Evolutionary conservation across 2,113 vertebrate genomes (phyloP), one percentile per base, ranked within the genome.

Genomic region (Crypturellus undulatus): DNA sequence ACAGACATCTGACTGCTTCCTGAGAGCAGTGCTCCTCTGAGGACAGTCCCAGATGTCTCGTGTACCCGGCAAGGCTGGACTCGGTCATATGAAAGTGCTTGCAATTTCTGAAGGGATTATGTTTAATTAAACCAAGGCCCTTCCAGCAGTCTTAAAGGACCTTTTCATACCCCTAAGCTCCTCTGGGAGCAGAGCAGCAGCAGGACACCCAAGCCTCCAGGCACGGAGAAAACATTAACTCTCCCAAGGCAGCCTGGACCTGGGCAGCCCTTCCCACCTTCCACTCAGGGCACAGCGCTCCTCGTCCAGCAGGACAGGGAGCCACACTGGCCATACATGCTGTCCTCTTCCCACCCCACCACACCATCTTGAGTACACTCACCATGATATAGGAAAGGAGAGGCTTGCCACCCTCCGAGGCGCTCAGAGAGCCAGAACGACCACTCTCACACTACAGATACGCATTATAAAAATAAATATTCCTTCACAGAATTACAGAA

Each of bases 81-180:
- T 87, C 3, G 0, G 95, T 97, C 97, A 98, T 94, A 96, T 97
- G 98, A 97, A 97, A 97, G 85, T 1, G 94, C 97, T 98, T 97
- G 95, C 96, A 92, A 97, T 95, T 97, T 95, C 95, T 98, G 69
- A 96, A 96, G 81, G 95, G 97, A 97, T 98, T 97, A 97, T 56
- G 42, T 58, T 97, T 91, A 65, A 97, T 96, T 97, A 97, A 97
- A 96, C 80, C 97, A 92, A 95, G 79, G 79, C 96, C 86, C 88
- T 89, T 94, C 79, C 71, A 91, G 25, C 76, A 69, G 56, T 63
- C 90, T 95, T 96, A 96, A 93, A 97, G 83, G 89, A 90, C 93
- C 76, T 95, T 97, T 98, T 97, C 96, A 97, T 94, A 60, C 16
- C 68, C 76, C 73, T 96, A 95, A 97, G 84, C 96, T 87, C 49